These are phyloP conservation scores for Xylota sylvarum DNA, from an alignment of 2,888 invertebrate genomes.

Conservation along the genomic window DNA sequence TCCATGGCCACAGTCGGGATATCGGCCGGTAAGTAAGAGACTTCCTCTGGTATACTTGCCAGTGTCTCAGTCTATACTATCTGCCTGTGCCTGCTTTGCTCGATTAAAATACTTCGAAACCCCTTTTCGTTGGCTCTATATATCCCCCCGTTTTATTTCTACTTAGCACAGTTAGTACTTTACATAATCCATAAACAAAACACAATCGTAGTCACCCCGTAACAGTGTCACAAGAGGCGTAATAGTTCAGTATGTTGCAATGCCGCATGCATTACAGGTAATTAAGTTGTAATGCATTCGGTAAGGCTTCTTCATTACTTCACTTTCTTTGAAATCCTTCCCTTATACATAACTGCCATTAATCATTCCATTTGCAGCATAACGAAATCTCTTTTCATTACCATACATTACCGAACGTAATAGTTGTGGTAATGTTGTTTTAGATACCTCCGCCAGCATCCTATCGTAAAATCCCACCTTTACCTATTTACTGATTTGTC, in stretches of 20 bases:
- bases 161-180: conserved; percentile 50
- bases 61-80: conserved; percentile 56
- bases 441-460: conserved; percentile 29
- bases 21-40: conserved; percentile 76
- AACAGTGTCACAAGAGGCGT: conserved; percentile 2
- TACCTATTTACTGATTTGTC: not conserved
- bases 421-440: conserved; percentile 5
- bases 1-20: conserved; percentile 73
- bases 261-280: conserved; percentile 9
- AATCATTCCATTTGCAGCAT: not conserved
- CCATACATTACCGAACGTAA: conserved; percentile 12
- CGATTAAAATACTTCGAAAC: conserved; percentile 14
- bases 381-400: not conserved
- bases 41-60: conserved; percentile 25
- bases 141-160: conserved; percentile 2
- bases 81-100: conserved; percentile 72
- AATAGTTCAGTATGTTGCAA: not conserved
- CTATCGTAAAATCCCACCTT: not conserved
- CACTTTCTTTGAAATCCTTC: not conserved
- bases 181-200: conserved; percentile 15
- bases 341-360: not conserved
- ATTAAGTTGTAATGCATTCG: not conserved
- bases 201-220: conserved; percentile 2
- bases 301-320: conserved; percentile 14
- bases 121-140: not conserved